Conservation (phyloP, 2,797 vertebrate genomes). For the Notoglanidium macrostoma region DNA sequence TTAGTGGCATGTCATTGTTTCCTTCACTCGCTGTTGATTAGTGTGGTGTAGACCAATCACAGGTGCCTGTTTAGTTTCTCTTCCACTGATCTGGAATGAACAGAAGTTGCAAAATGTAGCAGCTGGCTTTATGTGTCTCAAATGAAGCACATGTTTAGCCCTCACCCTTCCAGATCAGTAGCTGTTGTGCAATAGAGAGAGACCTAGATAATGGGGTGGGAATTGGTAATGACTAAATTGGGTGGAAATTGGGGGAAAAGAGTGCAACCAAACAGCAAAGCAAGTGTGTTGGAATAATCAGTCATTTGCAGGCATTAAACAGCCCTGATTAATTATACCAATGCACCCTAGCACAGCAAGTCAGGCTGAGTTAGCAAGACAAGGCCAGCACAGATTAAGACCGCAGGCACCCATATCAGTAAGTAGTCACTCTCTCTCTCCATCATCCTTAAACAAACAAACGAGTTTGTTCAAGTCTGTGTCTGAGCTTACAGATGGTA, state of each 20-base stretch:
- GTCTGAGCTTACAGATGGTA: conserved; percentile 25
- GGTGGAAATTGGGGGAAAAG: conserved; percentile 22
- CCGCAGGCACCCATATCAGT: conserved; percentile 31
- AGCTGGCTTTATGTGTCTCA: conserved; percentile 14
- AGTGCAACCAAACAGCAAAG: conserved; percentile 56
- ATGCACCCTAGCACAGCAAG: conserved; percentile 46
- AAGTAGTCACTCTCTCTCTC: conserved; percentile 26
- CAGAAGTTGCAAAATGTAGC: not conserved
- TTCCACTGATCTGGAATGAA: conserved; percentile 20
- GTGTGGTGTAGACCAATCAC: conserved; percentile 5
- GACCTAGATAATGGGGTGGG: conserved; percentile 20
- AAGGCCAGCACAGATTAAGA: conserved; percentile 47
- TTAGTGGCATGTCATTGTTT: not conserved
- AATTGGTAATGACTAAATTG: conserved; percentile 34
- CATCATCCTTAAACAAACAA: conserved; percentile 45
- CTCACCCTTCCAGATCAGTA: conserved; percentile 11
- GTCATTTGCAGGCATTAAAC: conserved; percentile 71
- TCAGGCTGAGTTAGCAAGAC: conserved; percentile 49
- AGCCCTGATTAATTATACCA: conserved; percentile 69
- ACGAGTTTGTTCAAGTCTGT: conserved; percentile 32
- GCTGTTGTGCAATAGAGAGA: conserved; percentile 18
- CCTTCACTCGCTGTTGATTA: not conserved
- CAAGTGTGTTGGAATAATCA: conserved; percentile 65
- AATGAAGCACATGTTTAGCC: conserved; percentile 17
- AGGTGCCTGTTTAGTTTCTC: conserved; percentile 3